These are phyloP conservation scores for Dimorphilus gyrociliatus DNA, from an alignment of 2,888 invertebrate genomes.

Conservation along the genomic window DNA sequence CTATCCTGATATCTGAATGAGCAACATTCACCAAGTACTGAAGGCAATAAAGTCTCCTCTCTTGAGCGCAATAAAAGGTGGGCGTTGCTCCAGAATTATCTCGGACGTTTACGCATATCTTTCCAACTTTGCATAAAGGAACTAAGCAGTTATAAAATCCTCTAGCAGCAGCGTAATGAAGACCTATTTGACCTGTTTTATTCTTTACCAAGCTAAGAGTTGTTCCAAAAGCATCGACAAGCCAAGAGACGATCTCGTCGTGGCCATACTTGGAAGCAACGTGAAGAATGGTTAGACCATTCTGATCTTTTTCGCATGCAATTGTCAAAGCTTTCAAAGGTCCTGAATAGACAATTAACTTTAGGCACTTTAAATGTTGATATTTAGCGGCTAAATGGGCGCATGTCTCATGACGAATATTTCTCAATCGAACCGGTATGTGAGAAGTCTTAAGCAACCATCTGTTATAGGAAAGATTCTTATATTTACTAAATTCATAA, in stretches of 20 bases:
- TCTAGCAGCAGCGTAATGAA: conserved; percentile 13
- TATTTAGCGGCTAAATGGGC: conserved; percentile 10
- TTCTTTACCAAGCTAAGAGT: conserved; percentile 10
- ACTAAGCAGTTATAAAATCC: conserved; percentile 3
- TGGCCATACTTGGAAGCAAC: conserved; percentile 10
- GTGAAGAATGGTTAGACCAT: conserved; percentile 13
- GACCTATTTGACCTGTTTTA: conserved; percentile 9
- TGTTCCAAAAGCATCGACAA: conserved; percentile 10
- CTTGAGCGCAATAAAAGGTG: conserved; percentile 69
- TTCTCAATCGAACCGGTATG: conserved; percentile 8
- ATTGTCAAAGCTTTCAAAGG: conserved; percentile 3
- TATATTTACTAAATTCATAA: background rate
- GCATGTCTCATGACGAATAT: conserved; percentile 11
- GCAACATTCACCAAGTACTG: conserved; percentile 66
- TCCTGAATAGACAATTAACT: conserved; percentile 7
- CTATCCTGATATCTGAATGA: conserved; percentile 58
- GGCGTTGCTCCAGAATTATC: conserved; percentile 54
- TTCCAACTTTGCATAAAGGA: conserved; percentile 6
- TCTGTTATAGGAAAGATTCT: conserved; percentile 5
- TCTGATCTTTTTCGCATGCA: conserved; percentile 9
- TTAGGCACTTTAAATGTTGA: conserved; percentile 11
- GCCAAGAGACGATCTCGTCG: conserved; percentile 9
- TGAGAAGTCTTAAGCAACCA: conserved; percentile 10
- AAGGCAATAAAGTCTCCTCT: conserved; percentile 65
- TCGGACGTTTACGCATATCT: conserved; percentile 5